Percentiles rank a stretch among this genome's conserved stretches.
Evolutionary conservation across 2,113 vertebrate species (phyloP).

Genomic region (Passer domesticus): DNA sequence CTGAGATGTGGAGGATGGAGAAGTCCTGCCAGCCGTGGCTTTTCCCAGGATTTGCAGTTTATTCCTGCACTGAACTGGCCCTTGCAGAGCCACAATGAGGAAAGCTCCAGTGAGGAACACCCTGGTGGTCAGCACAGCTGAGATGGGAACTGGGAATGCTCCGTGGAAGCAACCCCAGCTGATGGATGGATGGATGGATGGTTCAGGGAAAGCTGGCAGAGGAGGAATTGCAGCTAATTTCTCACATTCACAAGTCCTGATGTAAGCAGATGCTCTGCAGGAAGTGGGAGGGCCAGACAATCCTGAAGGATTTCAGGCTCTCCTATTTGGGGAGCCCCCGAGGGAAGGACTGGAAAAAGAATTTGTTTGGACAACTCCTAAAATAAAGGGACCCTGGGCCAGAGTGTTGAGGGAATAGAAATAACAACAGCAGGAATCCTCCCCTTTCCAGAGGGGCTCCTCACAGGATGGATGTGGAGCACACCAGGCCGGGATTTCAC

Average conservation of each 20-base stretch:
- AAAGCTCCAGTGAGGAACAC: neutral
- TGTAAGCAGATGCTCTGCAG: neutral
- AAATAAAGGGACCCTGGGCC: neutral
- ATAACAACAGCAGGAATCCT: neutral
- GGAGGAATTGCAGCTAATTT: neutral
- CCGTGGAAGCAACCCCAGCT: neutral
- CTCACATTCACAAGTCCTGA: neutral
- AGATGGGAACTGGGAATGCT: neutral
- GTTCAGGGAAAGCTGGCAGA: neutral
- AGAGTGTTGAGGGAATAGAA: neutral
- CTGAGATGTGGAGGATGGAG: neutral
- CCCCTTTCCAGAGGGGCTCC: neutral
- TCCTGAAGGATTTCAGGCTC: neutral
- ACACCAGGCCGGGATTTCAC: neutral
- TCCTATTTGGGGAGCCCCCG: neutral
- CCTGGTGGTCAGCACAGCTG: neutral
- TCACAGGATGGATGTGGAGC: neutral
- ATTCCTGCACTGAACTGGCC: neutral
- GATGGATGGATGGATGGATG: neutral
- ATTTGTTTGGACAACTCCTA: neutral
- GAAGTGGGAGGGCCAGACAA: neutral
- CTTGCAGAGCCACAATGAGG: neutral
- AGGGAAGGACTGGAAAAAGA: neutral
- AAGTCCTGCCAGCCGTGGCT: neutral
- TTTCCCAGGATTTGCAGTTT: neutral